Base-by-base conservation (phyloP, 1,140 invertebrate genomes). In the Berghia stephanieae region DNA sequence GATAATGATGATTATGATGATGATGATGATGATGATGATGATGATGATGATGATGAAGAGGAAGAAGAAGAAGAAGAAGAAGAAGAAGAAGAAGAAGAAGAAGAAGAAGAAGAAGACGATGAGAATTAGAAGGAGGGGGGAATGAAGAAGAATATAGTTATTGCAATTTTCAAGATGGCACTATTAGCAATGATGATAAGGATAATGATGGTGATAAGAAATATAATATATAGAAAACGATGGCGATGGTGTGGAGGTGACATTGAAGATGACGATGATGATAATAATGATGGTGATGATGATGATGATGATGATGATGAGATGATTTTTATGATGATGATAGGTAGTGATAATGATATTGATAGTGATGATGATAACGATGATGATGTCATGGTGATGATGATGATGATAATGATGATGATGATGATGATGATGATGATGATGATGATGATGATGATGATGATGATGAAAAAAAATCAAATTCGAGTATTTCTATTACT, bases 391-490 rank as follows among this genome's bases (percentile, higher is more conserved):
- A 49, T 49, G 46, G n/a, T 49, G 46, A 49, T 16, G 46, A 49
- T 16, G 46, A 49, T 16, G 46, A 49, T 16, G 46, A 49, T 16
- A n/a, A 49, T 49, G 46, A 49, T 49, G 46, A 49, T 49, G 46
- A 49, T 49, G 46, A 49, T 49, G 46, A 49, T 49, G 46, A 49
- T 49, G 46, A 49, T 49, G 46, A 49, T 49, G 46, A 49, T 49
- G 46, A 49, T 49, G 46, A 49, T 49, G 46, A 49, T 49, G 46
- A 49, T 49, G 46, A 49, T 49, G 46, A 49, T 49, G 46, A 49
- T 49, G 46, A 49, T 49, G 46, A 49, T 49, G 46, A 49, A 49
- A n/a, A n/a, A 49, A 49, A 49, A n/a, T n/a, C n/a, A n/a, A n/a
- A n/a, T n/a, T n/a, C n/a, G n/a, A n/a, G n/a, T n/a, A n/a, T n/a